Conservation (phyloP, 2,797 vertebrate species). For the Sebastes vulpes region DNA sequence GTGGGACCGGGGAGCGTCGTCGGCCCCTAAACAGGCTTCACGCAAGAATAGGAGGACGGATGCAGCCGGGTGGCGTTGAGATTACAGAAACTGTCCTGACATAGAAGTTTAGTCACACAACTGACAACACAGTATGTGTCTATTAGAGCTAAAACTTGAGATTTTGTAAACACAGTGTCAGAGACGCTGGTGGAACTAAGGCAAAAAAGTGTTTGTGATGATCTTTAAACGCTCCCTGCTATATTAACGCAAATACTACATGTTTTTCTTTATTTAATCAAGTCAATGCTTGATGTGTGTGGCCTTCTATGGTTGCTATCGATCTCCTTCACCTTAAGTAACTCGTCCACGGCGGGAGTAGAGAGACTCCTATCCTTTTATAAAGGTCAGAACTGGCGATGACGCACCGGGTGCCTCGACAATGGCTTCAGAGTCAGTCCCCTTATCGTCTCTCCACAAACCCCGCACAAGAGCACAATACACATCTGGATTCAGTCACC, state of each 20-base stretch:
- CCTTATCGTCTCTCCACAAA: constrained; percentile 33
- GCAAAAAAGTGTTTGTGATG: not conserved
- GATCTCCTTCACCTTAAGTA: constrained; percentile 45
- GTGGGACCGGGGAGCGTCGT: not conserved
- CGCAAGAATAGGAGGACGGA: not conserved
- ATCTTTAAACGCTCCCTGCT: not conserved
- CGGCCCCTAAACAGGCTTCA: not conserved
- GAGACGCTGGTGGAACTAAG: not conserved
- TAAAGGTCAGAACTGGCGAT: constrained; percentile 58
- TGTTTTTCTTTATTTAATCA: not conserved
- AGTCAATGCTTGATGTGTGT: not conserved
- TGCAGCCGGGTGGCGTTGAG: not conserved
- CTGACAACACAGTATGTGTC: not conserved
- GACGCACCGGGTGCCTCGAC: constrained; percentile 7
- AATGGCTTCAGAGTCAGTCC: constrained; percentile 31
- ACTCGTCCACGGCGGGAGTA: not conserved
- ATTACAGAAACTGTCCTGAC: not conserved
- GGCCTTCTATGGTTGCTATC: not conserved
- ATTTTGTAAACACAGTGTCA: not conserved
- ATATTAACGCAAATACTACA: not conserved
- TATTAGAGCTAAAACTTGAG: not conserved
- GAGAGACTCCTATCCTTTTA: constrained; percentile 36
- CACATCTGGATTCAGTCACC: constrained; percentile 40
- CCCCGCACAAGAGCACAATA: constrained; percentile 32
- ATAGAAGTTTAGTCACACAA: not conserved